Evolutionary conservation across 2,113 vertebrate genomes (phyloP).

Genomic region (Urocitellus parryii): DNA sequence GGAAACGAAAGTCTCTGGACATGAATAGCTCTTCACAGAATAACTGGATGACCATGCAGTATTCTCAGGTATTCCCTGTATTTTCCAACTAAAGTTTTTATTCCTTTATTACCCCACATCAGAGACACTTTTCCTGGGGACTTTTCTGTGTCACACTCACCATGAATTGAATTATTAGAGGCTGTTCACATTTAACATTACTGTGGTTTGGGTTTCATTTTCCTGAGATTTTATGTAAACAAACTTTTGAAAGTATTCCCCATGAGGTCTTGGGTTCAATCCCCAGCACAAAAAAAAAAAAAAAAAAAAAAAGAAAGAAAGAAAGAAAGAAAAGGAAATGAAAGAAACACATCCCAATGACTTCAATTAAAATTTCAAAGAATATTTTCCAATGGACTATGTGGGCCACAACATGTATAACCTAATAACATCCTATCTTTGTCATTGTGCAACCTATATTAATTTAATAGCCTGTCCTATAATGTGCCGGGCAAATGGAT

Average conservation of each 20-base stretch:
- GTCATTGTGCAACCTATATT: not conserved
- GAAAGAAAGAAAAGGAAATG: not conserved
- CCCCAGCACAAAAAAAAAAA: not conserved
- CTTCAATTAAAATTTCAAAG: slow-evolving; percentile 47
- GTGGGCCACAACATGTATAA: not conserved
- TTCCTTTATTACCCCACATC: slow-evolving; percentile 13
- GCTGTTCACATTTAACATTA: not conserved
- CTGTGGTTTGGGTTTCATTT: not conserved
- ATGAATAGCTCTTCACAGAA: not conserved
- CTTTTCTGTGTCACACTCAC: slow-evolving; percentile 1
- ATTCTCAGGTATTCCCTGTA: not conserved
- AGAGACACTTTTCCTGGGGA: not conserved
- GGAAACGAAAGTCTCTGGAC: slow-evolving; percentile 1
- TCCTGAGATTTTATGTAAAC: slow-evolving; percentile 40
- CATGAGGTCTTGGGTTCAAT: not conserved
- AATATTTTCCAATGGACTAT: not conserved
- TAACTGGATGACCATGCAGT: not conserved
- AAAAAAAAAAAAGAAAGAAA: too few species aligned
- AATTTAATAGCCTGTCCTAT: not conserved
- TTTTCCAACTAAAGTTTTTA: not conserved
- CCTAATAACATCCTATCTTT: not conserved
- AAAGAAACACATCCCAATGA: not conserved
- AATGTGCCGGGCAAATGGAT: not conserved
- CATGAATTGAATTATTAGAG: not conserved
- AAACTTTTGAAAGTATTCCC: slow-evolving; percentile 16